A percentile compares a stretch with the other conserved stretches of the same genome.
Evolutionary conservation across 2,113 vertebrate species (phyloP).

Genomic region (Phalacrocorax pelagicus): DNA sequence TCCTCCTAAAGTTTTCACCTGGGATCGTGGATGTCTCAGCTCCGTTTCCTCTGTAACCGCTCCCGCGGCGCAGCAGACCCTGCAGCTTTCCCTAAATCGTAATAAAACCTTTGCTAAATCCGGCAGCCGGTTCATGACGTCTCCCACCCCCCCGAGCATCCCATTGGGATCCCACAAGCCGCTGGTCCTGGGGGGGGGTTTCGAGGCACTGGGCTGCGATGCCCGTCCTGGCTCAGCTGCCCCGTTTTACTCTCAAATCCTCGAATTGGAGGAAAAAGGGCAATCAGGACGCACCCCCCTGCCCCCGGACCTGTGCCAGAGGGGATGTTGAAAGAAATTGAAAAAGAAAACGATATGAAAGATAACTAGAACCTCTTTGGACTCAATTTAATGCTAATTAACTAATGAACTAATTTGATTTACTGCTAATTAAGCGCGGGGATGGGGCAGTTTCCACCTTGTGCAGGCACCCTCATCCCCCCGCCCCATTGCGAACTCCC

Average conservation of each 20-base stretch:
- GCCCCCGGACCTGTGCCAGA: neutral
- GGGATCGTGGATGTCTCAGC: fast-evolving
- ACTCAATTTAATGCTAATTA: neutral
- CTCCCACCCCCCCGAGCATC: neutral
- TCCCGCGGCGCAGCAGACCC: neutral
- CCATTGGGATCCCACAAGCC: fast-evolving
- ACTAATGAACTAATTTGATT: too few relatives aligned
- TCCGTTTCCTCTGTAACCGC: neutral
- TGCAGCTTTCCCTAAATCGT: fast-evolving
- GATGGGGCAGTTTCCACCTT: neutral
- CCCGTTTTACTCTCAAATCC: neutral
- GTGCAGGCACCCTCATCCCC: neutral
- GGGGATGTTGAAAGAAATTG: neutral
- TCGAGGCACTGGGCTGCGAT: fast-evolving
- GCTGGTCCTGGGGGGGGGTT: fast-evolving
- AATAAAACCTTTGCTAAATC: neutral
- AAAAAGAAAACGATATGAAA: neutral
- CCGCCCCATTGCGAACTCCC: neutral
- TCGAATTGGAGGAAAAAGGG: neutral
- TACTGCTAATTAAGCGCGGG: too few relatives aligned
- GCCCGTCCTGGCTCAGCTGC: fast-evolving
- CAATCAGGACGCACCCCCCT: neutral
- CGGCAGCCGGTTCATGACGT: fast-evolving
- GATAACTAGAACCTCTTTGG: neutral
- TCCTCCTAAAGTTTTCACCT: neutral